phyloP scores from a whole-genome alignment of 2,888 invertebrate species.

The Cryptophagus acutangulus region DNA sequence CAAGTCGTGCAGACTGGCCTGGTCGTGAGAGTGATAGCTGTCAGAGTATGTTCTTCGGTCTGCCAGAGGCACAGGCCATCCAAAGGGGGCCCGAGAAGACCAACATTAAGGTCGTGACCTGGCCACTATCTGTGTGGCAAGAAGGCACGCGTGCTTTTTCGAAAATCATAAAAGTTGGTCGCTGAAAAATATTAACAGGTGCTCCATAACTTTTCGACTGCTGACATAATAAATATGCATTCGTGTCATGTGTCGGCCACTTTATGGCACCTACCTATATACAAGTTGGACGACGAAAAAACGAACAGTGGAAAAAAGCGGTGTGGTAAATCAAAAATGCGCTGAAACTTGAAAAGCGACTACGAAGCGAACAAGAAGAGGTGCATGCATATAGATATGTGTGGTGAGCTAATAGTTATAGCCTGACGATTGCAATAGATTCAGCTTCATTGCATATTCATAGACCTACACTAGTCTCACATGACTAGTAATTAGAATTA shows the following conservation, averaged over 20 bases:
- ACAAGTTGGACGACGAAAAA: no score
- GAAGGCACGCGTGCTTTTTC: conserved; percentile 28
- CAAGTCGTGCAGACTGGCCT: conserved; percentile 30
- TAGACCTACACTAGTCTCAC: conserved; percentile 43
- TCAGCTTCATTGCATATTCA: conserved; percentile 46
- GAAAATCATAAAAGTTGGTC: no score
- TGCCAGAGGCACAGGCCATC: conserved; percentile 21
- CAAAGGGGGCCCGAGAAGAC: conserved; percentile 19
- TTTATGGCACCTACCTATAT: conserved; percentile 24
- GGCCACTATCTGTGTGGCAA: conserved; percentile 27
- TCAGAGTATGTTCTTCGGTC: conserved; percentile 32
- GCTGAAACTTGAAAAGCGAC: conserved; percentile 17
- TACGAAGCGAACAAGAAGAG: neutral
- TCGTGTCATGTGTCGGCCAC: conserved; percentile 30
- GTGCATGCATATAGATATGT: neutral
- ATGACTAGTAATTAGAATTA: conserved; percentile 45
- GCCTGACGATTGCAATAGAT: conserved; percentile 44
- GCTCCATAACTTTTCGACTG: conserved; percentile 17
- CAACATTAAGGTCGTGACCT: conserved; percentile 32
- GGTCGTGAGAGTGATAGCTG: conserved; percentile 45
- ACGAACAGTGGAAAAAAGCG: conserved; percentile 15
- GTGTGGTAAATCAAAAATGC: conserved; percentile 17
- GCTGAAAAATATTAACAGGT: conserved; percentile 8
- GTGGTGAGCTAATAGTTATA: conserved; percentile 39
- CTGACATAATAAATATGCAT: conserved; percentile 20